Base-by-base conservation (phyloP, 2,888 invertebrate species). In the Lacanobia oleracea region DNA sequence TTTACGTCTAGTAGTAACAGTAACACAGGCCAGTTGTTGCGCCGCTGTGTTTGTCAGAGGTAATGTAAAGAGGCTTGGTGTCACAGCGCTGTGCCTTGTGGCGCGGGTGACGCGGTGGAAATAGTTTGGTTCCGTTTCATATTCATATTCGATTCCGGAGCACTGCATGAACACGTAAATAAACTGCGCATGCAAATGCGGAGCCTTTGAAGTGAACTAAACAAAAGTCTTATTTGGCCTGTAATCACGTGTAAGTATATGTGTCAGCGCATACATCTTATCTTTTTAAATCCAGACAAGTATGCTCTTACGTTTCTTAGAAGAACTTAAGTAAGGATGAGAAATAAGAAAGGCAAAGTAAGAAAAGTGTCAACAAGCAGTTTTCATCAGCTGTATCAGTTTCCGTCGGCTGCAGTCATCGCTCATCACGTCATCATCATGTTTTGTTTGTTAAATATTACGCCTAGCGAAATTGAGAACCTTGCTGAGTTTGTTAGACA, bases 1-100 rank as follows among this genome's bases (percentile, higher is more conserved):
- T 62, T 57, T 16, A 53, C 40, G 9, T 64, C 43, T 6, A 61
- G 48, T 40, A n/a, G 14, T 40, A 40, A 21, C 48, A n/a, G 14
- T 40, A 40, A 21, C 3, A 48, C 7, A 53, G 14, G 59, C 23
- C 12, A 10, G 23, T 40, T 43, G 37, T 54, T 33, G 10, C 18
- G 62, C n/a, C 37, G 57, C 57, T 57, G 75, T 27, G 50, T 21
- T 50, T 54, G 77, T 37, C 50, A 37, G 33, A 37, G n/a, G 16
- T 45, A 2, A 23, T 37, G 23, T 51, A 18, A 64, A 71, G 33
- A 50, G 9, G 8, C 43, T 43, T 18, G 1, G 23, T 60, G 33
- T 16, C 16, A 48, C 12, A 23, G 18, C 21, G 14, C 12, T 21
- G 8, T 53, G 27, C 14, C 12, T 63, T 23, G 27, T 62, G 16